Evolutionary conservation across 2,888 invertebrate species (phyloP), one percentile per base, ranked within the genome.

Genomic region (Diadegma fenestrale): DNA sequence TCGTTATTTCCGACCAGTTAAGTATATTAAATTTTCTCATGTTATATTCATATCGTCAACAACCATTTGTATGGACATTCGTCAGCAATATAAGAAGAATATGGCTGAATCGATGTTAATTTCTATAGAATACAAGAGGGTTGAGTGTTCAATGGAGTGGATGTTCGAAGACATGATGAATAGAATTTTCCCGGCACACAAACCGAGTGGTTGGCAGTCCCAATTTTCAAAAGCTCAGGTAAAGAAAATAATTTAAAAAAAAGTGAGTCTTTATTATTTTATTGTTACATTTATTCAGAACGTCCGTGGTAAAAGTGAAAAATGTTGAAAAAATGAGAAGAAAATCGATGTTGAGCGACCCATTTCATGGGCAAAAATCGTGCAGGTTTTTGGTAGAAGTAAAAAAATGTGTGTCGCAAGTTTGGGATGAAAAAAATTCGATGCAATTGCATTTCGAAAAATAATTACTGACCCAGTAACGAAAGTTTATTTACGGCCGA

Each of bases 91-190:
- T 33, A n/a, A 37, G 64, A 64, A 30, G 30, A 37, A 8, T n/a
- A n/a, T n/a, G 64, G 2, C 33, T 64, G 64, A 64, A 64, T 33
- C 64, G 64, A 30, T 37, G 64, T 64, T 64, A 64, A 64, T 64
- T 64, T 64, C 64, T 64, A 64, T 33, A 33, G 33, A 33, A 64
- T 64, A 33, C n/a, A 64, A 37, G 64, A 64, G 64, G 64, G 64
- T 30, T 33, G 64, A 33, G n/a, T 33, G 6, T 30, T 37, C 10
- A 33, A 64, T n/a, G n/a, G 37, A 37, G 0, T 8, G 37, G 37
- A 19, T n/a, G 8, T 10, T 19, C 8, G 33, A n/a, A 64, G n/a
- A 37, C 8, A 8, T 37, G 64, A 8, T 37, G 64, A 64, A 37
- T 37, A 64, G n/a, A 64, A 64, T 64, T 64, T 64, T 64, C 64